Evolutionary conservation across 2,888 invertebrate genomes (phyloP).

Genomic region (Anoncus sp.): DNA sequence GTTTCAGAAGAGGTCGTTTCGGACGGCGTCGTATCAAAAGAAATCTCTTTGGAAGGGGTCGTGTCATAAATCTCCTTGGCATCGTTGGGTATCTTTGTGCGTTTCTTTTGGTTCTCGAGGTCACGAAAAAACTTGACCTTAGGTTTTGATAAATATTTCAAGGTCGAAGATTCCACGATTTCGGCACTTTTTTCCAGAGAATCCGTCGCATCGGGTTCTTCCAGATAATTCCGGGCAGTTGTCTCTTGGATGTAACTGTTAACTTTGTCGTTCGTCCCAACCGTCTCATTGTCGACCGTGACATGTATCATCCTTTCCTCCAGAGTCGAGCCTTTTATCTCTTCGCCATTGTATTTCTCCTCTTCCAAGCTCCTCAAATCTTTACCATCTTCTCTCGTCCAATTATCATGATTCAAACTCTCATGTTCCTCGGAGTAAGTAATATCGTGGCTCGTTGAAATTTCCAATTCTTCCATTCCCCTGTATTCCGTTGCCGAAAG

Average conservation of each 20-base stretch:
- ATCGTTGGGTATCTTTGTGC: not conserved
- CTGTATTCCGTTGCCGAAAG: not conserved
- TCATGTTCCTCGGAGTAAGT: not conserved
- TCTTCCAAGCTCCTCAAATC: not conserved
- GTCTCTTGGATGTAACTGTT: conserved; percentile 12
- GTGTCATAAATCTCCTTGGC: too few species aligned
- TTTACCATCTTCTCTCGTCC: not conserved
- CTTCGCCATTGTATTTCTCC: not conserved
- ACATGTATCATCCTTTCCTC: conserved; percentile 8
- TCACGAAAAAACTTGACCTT: too few species aligned
- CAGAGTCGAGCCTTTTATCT: not conserved
- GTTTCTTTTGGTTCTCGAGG: too few species aligned
- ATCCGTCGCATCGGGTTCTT: not conserved
- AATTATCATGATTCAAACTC: not conserved
- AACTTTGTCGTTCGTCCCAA: not conserved
- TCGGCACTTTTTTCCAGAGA: not conserved
- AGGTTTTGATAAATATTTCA: not conserved
- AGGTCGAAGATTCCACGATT: not conserved
- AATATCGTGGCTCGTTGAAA: not conserved
- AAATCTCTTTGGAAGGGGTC: too few species aligned
- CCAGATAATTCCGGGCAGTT: not conserved
- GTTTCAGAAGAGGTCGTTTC: too few species aligned
- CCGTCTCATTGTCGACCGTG: not conserved
- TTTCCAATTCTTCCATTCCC: not conserved
- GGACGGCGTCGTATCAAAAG: too few species aligned